Evolutionary conservation across 2,797 vertebrate genomes (phyloP).

Genomic region (Aotus griseimembra): DNA sequence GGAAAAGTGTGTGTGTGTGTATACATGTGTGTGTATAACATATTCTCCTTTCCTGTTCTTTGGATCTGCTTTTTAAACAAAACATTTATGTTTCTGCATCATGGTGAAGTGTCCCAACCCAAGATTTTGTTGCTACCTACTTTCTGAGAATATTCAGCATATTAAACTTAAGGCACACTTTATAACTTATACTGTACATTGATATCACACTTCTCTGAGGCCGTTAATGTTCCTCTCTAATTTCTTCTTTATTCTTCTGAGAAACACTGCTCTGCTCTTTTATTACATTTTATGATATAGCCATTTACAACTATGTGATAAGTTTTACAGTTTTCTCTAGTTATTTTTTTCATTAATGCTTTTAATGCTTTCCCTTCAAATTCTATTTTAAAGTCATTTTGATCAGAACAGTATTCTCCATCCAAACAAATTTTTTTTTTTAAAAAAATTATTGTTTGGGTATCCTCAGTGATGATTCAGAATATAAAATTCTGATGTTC

Average conservation of each 20-base stretch:
- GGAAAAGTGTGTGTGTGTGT: neutral
- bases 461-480: neutral
- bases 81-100: neutral
- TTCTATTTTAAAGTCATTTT: conserved; percentile 18
- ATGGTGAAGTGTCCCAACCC: neutral
- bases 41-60: neutral
- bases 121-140: neutral
- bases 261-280: neutral
- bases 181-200: neutral
- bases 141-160: neutral
- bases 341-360: conserved; percentile 28
- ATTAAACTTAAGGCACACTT: conserved; percentile 16
- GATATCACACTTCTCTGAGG: neutral
- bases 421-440: neutral
- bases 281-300: conserved; percentile 26
- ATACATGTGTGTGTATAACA: neutral
- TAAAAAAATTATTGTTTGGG: neutral
- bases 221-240: neutral
- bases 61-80: neutral
- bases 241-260: neutral
- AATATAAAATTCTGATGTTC: neutral
- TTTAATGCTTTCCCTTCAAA: neutral
- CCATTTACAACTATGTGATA: neutral
- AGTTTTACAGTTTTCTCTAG: neutral
- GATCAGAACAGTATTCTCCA: neutral